phyloP scores from a whole-genome alignment of 2,888 invertebrate species.

The Luperina testacea region DNA sequence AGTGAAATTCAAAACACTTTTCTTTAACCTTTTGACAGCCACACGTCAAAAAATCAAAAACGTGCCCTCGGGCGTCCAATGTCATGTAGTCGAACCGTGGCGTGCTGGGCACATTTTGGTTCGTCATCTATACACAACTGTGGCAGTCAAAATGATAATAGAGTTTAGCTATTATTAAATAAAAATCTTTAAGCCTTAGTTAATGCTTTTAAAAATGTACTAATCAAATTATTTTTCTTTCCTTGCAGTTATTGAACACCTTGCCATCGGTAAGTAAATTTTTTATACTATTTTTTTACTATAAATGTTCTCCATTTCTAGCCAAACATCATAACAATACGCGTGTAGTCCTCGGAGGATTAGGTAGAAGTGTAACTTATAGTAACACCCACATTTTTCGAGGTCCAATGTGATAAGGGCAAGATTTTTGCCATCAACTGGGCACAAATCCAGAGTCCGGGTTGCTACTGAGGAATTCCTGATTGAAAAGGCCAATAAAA shows the following conservation, averaged over 20 bases:
- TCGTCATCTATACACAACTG: too few relatives aligned
- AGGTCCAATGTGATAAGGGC: too few relatives aligned
- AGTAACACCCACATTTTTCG: too few relatives aligned
- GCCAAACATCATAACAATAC: neutral
- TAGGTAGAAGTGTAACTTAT: too few relatives aligned
- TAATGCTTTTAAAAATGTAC: neutral
- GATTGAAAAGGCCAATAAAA: too few relatives aligned
- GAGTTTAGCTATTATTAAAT: neutral
- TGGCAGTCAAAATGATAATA: neutral
- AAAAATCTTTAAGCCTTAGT: neutral
- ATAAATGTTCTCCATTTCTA: neutral
- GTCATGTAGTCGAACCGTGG: too few relatives aligned
- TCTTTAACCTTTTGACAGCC: neutral
- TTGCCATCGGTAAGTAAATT: slow-evolving; percentile 21
- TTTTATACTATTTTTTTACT: neutral
- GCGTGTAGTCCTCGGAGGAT: neutral
- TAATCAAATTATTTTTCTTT: slow-evolving; percentile 17
- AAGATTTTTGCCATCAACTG: too few relatives aligned
- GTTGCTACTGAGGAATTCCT: too few relatives aligned
- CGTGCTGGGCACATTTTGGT: too few relatives aligned
- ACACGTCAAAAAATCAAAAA: too few relatives aligned
- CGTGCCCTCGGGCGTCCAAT: too few relatives aligned
- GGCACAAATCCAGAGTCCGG: too few relatives aligned
- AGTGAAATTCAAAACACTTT: neutral
- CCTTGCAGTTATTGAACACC: slow-evolving; percentile 24